A percentile compares a stretch with the other conserved stretches of the same genome.
These are phyloP conservation scores for Epistrophella euchroma DNA, from an alignment of 2,888 invertebrate genomes.

Conservation along the genomic window DNA sequence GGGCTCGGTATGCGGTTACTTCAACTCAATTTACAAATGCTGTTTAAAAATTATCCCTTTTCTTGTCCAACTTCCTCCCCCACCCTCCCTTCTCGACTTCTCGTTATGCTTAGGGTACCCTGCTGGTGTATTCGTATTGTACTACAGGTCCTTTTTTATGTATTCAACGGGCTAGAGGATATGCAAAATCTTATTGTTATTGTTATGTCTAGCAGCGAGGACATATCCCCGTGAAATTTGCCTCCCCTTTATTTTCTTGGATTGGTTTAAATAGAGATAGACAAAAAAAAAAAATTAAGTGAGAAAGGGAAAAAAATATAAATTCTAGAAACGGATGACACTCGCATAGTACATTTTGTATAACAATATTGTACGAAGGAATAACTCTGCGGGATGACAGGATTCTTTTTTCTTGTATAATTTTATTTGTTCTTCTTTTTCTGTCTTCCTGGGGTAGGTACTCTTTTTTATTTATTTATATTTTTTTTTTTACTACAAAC, in stretches of 20 bases:
- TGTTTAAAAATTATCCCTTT: conserved; percentile 74
- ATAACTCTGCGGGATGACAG: conserved; percentile 64
- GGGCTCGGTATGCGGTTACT: conserved; percentile 48
- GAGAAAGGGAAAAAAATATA: conserved; percentile 17
- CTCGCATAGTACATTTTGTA: conserved; percentile 59
- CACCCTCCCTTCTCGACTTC: not conserved
- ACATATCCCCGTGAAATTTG: conserved; percentile 47
- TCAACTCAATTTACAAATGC: conserved; percentile 73
- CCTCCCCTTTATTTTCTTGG: conserved; percentile 54
- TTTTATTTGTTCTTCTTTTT: conserved; percentile 30
- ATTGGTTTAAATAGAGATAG: conserved; percentile 62
- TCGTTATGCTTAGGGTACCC: not conserved
- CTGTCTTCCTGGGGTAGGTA: conserved; percentile 13
- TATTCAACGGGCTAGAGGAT: conserved; percentile 26
- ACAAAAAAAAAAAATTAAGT: not conserved
- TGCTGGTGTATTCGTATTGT: conserved; percentile 23
- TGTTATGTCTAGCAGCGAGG: conserved; percentile 65
- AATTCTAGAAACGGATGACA: conserved; percentile 62
- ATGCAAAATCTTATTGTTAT: conserved; percentile 71
- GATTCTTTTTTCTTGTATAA: conserved; percentile 23
- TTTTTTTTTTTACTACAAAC: conserved; percentile 53
- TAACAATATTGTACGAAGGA: conserved; percentile 45
- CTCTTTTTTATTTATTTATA: conserved; percentile 45
- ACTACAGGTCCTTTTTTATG: conserved; percentile 18
- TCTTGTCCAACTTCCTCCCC: conserved; percentile 3